Evolutionary conservation across 2,888 invertebrate genomes (phyloP).

Genomic region (Cerceris ruficornis): DNA sequence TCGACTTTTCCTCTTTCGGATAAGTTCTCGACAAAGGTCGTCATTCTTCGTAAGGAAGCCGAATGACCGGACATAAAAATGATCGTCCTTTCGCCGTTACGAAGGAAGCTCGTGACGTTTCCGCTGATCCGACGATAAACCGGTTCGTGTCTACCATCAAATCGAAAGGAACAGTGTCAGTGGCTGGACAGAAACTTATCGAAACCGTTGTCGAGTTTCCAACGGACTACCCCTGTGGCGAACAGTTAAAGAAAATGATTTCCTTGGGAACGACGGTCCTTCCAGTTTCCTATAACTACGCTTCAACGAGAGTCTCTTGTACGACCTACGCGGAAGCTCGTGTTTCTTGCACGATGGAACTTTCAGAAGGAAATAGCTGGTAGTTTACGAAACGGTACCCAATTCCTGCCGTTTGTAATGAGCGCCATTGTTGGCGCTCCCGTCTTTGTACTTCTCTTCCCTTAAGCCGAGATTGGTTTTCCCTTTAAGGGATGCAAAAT

Average conservation of each 20-base stretch:
- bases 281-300: slow-evolving; percentile 6
- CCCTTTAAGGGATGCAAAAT: slow-evolving; percentile 39
- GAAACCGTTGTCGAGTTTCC: slow-evolving; percentile 14
- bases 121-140: slow-evolving; percentile 31
- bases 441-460: slow-evolving; percentile 17
- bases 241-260: slow-evolving; percentile 38
- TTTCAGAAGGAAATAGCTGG: slow-evolving; percentile 39
- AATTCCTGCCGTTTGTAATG: slow-evolving; percentile 72
- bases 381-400: slow-evolving; percentile 67
- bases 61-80: slow-evolving; percentile 9
- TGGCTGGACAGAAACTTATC: slow-evolving; percentile 2
- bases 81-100: neutral
- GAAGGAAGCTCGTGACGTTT: slow-evolving; percentile 15
- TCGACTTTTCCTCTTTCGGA: slow-evolving; percentile 15
- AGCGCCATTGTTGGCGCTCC: slow-evolving; percentile 69
- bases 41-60: slow-evolving; percentile 5
- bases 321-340: neutral
- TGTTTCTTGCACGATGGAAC: slow-evolving; percentile 21
- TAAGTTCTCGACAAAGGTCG: slow-evolving; percentile 19
- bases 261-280: slow-evolving; percentile 6
- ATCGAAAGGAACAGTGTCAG: neutral
- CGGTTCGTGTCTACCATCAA: slow-evolving; percentile 4
- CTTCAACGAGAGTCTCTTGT: slow-evolving; percentile 11
- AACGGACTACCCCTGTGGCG: neutral
- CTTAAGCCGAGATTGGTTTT: slow-evolving; percentile 46